A percentile compares a stretch with the other conserved stretches of the same genome.
phyloP scores from a whole-genome alignment of 1,140 invertebrate genomes.

The Liolophura sinensis region DNA sequence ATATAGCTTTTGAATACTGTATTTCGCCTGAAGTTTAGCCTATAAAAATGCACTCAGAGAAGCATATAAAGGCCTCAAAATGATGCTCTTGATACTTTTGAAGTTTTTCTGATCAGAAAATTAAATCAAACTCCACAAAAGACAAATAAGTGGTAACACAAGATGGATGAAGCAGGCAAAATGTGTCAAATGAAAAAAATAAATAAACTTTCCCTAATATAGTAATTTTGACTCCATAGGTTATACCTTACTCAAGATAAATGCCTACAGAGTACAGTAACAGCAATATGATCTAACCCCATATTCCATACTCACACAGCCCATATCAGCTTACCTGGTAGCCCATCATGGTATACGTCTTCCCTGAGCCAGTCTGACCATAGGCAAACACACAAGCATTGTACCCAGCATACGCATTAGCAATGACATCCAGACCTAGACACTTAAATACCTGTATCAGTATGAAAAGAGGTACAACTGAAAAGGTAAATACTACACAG shows the following conservation, averaged over 20 bases:
- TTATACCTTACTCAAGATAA: neutral
- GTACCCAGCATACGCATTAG: constrained; percentile 81
- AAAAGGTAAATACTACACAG: constrained; percentile 3
- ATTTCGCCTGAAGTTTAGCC: too few species aligned
- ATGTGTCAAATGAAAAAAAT: too few species aligned
- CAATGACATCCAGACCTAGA: constrained; percentile 83
- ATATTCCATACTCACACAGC: neutral
- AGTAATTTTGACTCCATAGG: neutral
- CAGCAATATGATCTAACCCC: constrained; percentile 67
- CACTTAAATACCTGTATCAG: constrained; percentile 74
- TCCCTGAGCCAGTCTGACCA: constrained; percentile 93
- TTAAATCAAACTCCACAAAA: too few species aligned
- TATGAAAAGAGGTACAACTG: constrained; percentile 11
- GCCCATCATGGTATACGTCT: constrained; percentile 74
- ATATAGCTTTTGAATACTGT: too few species aligned
- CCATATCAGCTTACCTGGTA: constrained; percentile 37
- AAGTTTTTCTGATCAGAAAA: too few species aligned
- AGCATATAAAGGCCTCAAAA: too few species aligned
- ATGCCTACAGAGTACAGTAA: constrained; percentile 36
- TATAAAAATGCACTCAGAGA: too few species aligned
- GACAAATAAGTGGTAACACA: too few species aligned
- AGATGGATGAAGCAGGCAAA: too few species aligned
- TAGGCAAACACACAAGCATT: constrained; percentile 97
- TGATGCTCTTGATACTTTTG: too few species aligned
- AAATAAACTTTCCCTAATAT: too few species aligned